Conservation (phyloP, 2,888 invertebrate genomes). For the Orthonychiurus folsomi region DNA sequence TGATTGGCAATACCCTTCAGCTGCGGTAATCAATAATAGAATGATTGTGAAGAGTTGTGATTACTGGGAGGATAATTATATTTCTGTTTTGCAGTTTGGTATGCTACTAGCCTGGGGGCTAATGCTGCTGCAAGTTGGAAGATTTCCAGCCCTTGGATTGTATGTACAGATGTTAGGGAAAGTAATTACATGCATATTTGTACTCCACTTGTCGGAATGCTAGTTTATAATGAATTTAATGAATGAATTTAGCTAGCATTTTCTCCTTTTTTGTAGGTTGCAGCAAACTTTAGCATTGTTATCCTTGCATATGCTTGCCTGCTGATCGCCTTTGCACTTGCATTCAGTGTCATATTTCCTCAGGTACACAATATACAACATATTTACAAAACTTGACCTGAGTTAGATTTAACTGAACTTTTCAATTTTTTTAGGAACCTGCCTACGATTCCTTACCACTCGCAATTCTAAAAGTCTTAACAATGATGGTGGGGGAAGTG, state of each 20-base stretch:
- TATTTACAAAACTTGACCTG: background rate
- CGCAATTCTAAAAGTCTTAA: conserved; percentile 36
- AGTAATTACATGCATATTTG: too few relatives aligned
- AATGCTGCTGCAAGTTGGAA: conserved; percentile 54
- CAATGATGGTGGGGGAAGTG: conserved; percentile 35
- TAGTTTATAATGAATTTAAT: background rate
- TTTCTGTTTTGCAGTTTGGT: conserved; percentile 18
- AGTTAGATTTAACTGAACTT: background rate
- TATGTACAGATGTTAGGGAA: conserved; percentile 77
- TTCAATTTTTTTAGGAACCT: conserved; percentile 25
- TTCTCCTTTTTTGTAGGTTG: conserved; percentile 25
- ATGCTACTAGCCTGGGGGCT: conserved; percentile 37
- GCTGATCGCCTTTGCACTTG: conserved; percentile 74
- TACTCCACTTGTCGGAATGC: background rate
- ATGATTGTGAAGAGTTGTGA: background rate
- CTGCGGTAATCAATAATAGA: conserved; percentile 27
- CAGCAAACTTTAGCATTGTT: conserved; percentile 73
- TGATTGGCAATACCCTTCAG: conserved; percentile 36
- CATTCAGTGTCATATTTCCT: conserved; percentile 80
- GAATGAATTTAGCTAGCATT: background rate
- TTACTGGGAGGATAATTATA: background rate
- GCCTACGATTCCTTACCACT: conserved; percentile 29
- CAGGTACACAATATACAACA: conserved; percentile 23
- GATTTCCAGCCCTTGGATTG: conserved; percentile 75
- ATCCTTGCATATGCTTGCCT: conserved; percentile 76